Evolutionary conservation across 2,797 vertebrate genomes (phyloP).

Genomic region (Buceros bicornis): DNA sequence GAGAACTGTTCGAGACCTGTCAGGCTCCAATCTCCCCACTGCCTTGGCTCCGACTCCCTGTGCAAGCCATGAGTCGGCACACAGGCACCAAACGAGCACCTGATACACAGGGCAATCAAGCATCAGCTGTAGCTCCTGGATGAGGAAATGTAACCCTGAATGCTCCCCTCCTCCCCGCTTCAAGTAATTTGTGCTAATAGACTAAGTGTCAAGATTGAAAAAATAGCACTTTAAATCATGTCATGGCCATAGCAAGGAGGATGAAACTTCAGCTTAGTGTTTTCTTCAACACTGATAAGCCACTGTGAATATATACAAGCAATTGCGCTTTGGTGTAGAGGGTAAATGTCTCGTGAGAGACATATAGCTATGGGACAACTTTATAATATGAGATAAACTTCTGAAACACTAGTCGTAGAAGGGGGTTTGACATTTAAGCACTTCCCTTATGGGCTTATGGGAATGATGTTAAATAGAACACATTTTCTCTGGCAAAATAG

Average conservation of each 20-base stretch:
- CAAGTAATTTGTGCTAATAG: background rate
- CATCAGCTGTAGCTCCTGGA: background rate
- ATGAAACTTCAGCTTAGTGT: slow-evolving; percentile 22
- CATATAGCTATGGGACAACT: background rate
- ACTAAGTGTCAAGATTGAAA: slow-evolving; percentile 55
- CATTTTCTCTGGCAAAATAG: background rate
- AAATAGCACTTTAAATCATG: slow-evolving; percentile 37
- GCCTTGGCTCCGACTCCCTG: background rate
- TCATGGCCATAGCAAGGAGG: background rate
- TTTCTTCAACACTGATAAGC: slow-evolving; percentile 59
- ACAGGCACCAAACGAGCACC: accelerated
- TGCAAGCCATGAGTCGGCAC: background rate
- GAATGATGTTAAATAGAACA: background rate
- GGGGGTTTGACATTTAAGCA: slow-evolving; percentile 1
- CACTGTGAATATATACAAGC: slow-evolving; percentile 33
- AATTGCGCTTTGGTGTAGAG: background rate
- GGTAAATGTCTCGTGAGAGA: slow-evolving; percentile 38
- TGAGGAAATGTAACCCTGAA: background rate
- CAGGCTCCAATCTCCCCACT: background rate
- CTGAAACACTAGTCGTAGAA: background rate
- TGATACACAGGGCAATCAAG: background rate
- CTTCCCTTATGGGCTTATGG: background rate
- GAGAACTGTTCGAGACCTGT: too few relatives aligned
- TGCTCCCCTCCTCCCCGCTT: background rate
- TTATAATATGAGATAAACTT: slow-evolving; percentile 26